These are phyloP conservation scores for Lepidurus arcticus DNA, from an alignment of 1,140 invertebrate genomes.

Conservation along the genomic window DNA sequence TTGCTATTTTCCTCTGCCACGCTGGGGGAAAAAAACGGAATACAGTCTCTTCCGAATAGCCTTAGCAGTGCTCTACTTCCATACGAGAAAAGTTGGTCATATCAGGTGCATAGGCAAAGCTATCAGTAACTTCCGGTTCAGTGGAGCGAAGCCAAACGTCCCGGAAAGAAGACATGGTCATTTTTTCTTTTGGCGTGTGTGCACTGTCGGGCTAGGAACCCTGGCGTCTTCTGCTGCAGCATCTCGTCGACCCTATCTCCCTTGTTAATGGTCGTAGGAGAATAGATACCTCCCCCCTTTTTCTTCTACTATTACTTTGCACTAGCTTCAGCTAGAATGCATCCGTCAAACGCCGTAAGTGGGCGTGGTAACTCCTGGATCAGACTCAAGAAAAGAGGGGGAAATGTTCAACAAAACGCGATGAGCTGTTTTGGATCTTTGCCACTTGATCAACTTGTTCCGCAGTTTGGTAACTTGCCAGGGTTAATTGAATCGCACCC, in stretches of 20 bases:
- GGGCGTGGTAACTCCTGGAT: constrained; percentile 8
- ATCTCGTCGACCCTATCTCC: constrained; percentile 6
- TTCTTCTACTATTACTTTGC: constrained; percentile 6
- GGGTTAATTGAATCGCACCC: constrained; percentile 21
- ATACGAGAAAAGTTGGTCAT: constrained; percentile 8
- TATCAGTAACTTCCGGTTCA: constrained; percentile 21
- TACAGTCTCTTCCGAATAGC: not conserved
- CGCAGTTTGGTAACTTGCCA: constrained; percentile 21
- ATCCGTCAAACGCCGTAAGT: not conserved
- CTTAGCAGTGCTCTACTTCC: not conserved
- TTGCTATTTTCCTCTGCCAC: not conserved
- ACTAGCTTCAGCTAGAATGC: not conserved
- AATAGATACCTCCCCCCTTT: not conserved
- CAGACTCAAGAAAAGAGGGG: not conserved
- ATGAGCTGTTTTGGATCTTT: not conserved
- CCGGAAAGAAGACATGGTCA: constrained; percentile 21
- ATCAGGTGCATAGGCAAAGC: constrained; percentile 16
- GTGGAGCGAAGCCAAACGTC: constrained; percentile 20
- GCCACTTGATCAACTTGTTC: constrained; percentile 19
- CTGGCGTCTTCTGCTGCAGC: not conserved
- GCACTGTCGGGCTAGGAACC: not conserved
- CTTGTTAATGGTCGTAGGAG: constrained; percentile 8
- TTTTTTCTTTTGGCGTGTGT: constrained; percentile 4
- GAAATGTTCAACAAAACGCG: not conserved
- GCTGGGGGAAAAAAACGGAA: not conserved